These are phyloP conservation scores for Pseudois nayaur DNA, from an alignment of 2,113 vertebrate species.

Conservation along the genomic window DNA sequence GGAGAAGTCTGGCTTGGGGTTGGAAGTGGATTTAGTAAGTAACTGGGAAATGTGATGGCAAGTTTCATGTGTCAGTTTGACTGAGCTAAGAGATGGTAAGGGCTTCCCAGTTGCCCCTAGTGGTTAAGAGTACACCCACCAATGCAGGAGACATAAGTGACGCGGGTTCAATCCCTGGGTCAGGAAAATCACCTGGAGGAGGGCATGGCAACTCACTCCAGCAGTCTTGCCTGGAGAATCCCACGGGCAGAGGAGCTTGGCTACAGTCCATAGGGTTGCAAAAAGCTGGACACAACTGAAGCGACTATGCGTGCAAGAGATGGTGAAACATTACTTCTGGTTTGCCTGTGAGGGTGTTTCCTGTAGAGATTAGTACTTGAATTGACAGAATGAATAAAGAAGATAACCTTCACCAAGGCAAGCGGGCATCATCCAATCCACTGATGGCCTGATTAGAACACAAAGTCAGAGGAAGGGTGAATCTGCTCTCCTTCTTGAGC, in stretches of 20 bases:
- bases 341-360: not conserved
- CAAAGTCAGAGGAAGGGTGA: not conserved
- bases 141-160: not conserved
- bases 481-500: not conserved
- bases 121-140: not conserved
- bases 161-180: rapidly evolving
- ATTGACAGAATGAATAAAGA: not conserved
- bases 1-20: not conserved
- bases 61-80: not conserved
- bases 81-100: not conserved
- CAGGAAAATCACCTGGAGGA: not conserved
- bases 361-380: not conserved
- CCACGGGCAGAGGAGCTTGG: not conserved
- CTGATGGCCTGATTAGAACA: not conserved
- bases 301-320: not conserved
- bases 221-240: not conserved
- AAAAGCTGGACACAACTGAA: not conserved
- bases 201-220: not conserved
- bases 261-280: not conserved
- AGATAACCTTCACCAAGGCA: not conserved
- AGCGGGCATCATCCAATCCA: not conserved
- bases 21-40: not conserved
- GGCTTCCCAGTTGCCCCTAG: not conserved
- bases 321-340: not conserved
- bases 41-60: not conserved